A percentile compares a stretch with the other conserved stretches of the same genome.
phyloP scores from a whole-genome alignment of 2,888 invertebrate genomes.

The Neoascia interrupta region DNA sequence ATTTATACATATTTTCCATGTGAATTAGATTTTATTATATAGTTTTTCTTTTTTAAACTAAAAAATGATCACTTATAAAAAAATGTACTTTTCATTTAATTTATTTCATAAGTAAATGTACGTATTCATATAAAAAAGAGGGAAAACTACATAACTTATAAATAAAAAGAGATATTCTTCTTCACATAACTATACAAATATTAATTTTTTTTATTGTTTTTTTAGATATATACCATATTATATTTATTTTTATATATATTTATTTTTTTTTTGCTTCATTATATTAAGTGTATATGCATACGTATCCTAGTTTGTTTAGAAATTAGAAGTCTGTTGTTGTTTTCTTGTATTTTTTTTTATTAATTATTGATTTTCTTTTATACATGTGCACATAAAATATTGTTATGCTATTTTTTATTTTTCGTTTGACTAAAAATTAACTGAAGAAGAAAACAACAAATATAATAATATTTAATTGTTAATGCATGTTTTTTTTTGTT shows the following conservation, averaged over 20 bases:
- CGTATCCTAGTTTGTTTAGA: conserved; percentile 64
- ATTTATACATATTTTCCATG: conserved; percentile 53
- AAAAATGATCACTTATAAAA: conserved; percentile 61
- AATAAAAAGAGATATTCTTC: conserved; percentile 55
- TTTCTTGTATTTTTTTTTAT: conserved; percentile 32
- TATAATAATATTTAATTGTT: conserved; percentile 44
- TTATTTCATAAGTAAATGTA: conserved; percentile 58
- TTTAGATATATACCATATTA: conserved; percentile 27
- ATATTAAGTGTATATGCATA: conserved; percentile 59
- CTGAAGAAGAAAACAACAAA: conserved; percentile 48
- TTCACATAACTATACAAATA: conserved; percentile 64
- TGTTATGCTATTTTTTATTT: conserved; percentile 26
- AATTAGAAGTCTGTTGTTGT: conserved; percentile 66
- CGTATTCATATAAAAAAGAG: conserved; percentile 58
- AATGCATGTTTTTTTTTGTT: conserved; percentile 48
- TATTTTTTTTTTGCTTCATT: conserved; percentile 34
- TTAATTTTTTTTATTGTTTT: conserved; percentile 4
- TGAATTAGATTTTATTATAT: conserved; percentile 28
- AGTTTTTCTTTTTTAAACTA: conserved; percentile 32
- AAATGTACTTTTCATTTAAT: conserved; percentile 44
- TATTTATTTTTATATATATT: conserved; percentile 49
- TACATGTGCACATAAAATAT: conserved; percentile 65
- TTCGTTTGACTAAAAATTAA: conserved; percentile 43
- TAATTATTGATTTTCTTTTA: conserved; percentile 55
- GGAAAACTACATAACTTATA: conserved; percentile 59